These are phyloP conservation scores for Machimus rusticus DNA, from an alignment of 2,888 invertebrate genomes.

Conservation along the genomic window DNA sequence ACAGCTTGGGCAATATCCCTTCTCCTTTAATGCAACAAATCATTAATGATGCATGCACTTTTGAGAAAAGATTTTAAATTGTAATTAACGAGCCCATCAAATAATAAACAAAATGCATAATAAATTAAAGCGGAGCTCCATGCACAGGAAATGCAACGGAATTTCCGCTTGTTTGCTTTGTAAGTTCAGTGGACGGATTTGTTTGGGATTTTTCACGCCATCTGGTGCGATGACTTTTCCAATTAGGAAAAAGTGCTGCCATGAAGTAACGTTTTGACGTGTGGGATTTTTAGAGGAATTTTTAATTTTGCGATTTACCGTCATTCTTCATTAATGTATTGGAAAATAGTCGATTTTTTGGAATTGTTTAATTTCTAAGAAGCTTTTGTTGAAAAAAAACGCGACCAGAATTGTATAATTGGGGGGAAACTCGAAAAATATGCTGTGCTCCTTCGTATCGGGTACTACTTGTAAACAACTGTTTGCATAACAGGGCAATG, in stretches of 20 bases:
- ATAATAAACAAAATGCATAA: too few relatives aligned
- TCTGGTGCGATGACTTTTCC: not conserved
- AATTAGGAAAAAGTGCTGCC: not conserved
- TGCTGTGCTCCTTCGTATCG: not conserved
- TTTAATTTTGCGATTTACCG: not conserved
- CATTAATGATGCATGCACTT: too few relatives aligned
- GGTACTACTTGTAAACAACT: conserved; percentile 1
- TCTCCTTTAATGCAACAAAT: too few relatives aligned
- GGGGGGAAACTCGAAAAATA: not conserved
- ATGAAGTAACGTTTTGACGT: not conserved
- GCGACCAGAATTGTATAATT: not conserved
- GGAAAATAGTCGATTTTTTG: not conserved
- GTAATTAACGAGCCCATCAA: too few relatives aligned
- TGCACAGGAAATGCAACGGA: not conserved
- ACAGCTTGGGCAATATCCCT: too few relatives aligned
- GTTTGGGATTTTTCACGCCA: not conserved
- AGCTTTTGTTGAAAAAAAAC: not conserved
- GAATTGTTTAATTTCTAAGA: not conserved
- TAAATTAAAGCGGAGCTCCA: not conserved
- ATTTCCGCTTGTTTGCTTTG: not conserved
- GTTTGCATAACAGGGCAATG: conserved; percentile 26
- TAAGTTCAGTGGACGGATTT: not conserved
- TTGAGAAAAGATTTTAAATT: too few relatives aligned
- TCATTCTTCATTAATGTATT: not conserved
- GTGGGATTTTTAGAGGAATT: not conserved